phyloP scores from a whole-genome alignment of 1,140 invertebrate species.

The Sycophila sp. region DNA sequence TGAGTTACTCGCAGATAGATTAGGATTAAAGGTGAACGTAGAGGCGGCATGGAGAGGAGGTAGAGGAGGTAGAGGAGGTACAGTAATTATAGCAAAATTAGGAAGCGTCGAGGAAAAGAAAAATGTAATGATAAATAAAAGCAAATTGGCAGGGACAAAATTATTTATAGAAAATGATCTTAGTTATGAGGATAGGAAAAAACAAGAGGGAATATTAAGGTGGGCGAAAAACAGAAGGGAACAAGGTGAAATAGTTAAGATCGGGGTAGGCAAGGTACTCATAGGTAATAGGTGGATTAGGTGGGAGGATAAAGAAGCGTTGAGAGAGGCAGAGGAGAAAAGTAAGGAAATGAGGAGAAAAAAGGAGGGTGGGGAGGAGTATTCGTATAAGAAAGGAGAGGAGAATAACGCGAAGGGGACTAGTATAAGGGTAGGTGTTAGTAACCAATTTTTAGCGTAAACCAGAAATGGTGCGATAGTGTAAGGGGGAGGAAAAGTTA shows the following conservation, averaged over 20 bases:
- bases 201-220: neutral
- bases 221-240: conserved; percentile 1
- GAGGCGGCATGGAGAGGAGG: neutral
- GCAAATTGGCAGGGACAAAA: neutral
- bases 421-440: neutral
- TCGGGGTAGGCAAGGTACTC: neutral
- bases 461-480: neutral
- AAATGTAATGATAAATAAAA: neutral
- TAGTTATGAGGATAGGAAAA: neutral
- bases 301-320: neutral
- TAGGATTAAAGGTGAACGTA: neutral
- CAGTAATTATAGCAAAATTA: neutral
- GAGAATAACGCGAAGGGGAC: neutral
- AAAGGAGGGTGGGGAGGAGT: no score
- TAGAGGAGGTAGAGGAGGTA: no score
- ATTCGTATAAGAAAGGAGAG: neutral
- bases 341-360: neutral
- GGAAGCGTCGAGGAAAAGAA: neutral
- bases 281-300: neutral
- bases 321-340: neutral
- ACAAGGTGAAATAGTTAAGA: neutral
- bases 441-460: neutral
- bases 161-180: neutral
- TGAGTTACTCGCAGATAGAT: neutral
- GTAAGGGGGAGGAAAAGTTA: neutral